Evolutionary conservation across 2,888 invertebrate genomes (phyloP).

Genomic region (Sacculina carcini): DNA sequence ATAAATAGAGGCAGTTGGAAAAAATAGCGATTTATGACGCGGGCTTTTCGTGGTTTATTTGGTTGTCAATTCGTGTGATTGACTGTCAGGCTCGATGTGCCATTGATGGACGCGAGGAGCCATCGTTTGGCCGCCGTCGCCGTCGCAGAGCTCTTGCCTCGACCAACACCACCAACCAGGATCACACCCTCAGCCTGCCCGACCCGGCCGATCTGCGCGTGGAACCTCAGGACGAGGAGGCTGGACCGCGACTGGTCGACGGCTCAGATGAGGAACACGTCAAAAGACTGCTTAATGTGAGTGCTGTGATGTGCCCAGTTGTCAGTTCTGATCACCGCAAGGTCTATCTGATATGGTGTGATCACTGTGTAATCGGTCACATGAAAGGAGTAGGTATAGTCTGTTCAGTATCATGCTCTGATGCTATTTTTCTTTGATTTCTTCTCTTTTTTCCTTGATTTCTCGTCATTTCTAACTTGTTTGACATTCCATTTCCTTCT

Average conservation of each 20-base stretch:
- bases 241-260: slow-evolving; percentile 4
- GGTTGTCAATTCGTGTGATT: neutral
- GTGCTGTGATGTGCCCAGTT: neutral
- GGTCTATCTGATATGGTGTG: too few relatives aligned
- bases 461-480: too few relatives aligned
- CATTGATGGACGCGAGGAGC: slow-evolving; percentile 48
- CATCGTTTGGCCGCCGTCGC: slow-evolving; percentile 38
- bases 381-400: too few relatives aligned
- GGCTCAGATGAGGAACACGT: slow-evolving; percentile 8
- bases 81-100: slow-evolving; percentile 46
- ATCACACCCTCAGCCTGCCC: neutral
- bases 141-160: slow-evolving; percentile 4
- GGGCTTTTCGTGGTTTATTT: too few relatives aligned
- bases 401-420: too few relatives aligned
- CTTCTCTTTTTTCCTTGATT: too few relatives aligned
- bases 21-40: too few relatives aligned
- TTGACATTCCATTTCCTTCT: too few relatives aligned
- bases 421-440: too few relatives aligned
- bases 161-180: neutral
- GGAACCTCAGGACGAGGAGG: slow-evolving; percentile 24
- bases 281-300: slow-evolving; percentile 1
- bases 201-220: slow-evolving; percentile 23
- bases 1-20: too few relatives aligned
- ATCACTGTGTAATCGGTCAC: too few relatives aligned
- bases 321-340: too few relatives aligned